Evolutionary conservation across 92 coral and sea anemone species (phyloP).

Genomic region (Siderastrea radians): DNA sequence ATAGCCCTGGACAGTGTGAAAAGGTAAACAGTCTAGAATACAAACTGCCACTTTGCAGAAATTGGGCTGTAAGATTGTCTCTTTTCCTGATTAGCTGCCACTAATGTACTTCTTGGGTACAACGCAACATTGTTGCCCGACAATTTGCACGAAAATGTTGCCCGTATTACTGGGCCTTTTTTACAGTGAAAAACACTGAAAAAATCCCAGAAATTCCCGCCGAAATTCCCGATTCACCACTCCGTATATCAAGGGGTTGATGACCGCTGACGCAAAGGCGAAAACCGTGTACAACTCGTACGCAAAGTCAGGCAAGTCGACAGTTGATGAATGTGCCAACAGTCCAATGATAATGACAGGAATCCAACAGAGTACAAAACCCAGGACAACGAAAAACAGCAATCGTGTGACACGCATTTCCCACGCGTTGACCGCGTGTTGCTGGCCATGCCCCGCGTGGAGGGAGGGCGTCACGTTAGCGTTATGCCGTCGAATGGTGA

Average conservation of each 20-base stretch:
- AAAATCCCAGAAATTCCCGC: constrained; percentile 22
- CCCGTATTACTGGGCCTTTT: background rate
- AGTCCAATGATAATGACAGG: constrained; percentile 41
- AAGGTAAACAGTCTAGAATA: no score
- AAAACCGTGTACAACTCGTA: constrained; percentile 32
- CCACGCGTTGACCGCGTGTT: constrained; percentile 10
- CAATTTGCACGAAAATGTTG: no score
- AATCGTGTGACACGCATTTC: constrained; percentile 45
- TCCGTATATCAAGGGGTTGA: constrained; percentile 45
- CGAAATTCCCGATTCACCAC: constrained; percentile 32
- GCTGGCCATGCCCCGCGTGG: constrained; percentile 10
- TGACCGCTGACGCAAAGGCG: constrained; percentile 28
- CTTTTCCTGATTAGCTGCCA: no score
- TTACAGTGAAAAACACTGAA: background rate
- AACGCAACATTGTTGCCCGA: no score
- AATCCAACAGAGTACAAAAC: constrained; percentile 41
- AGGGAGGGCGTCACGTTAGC: constrained; percentile 22
- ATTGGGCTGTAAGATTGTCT: no score
- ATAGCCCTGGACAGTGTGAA: no score
- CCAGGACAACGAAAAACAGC: constrained; percentile 32
- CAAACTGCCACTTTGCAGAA: no score
- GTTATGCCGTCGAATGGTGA: constrained; percentile 37
- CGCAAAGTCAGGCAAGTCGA: constrained; percentile 13
- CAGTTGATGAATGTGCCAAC: constrained; percentile 18
- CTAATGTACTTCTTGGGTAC: no score